phyloP scores from a whole-genome alignment of 2,888 invertebrate species.

The Pollenia griseotomentosa region DNA sequence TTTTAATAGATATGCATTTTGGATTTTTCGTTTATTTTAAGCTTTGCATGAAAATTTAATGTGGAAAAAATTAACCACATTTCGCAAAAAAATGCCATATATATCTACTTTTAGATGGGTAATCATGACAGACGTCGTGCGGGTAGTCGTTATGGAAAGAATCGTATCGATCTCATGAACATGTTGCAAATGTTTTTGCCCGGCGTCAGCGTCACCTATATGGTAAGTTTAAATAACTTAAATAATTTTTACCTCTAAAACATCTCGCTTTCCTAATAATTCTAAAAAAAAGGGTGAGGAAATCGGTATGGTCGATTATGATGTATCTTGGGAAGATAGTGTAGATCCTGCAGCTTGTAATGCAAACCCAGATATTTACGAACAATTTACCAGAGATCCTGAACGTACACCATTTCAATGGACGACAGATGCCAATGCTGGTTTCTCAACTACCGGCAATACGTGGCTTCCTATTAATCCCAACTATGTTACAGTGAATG shows the following conservation, averaged over 20 bases:
- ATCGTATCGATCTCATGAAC: slow-evolving; percentile 91
- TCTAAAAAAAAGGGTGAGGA: slow-evolving; percentile 83
- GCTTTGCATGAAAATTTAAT: too few species aligned
- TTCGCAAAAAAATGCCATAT: too few species aligned
- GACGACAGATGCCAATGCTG: slow-evolving; percentile 84
- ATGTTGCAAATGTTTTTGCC: slow-evolving; percentile 89
- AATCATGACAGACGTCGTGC: slow-evolving; percentile 89
- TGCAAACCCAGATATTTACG: slow-evolving; percentile 85
- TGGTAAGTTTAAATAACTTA: slow-evolving; percentile 81
- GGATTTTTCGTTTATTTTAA: too few species aligned
- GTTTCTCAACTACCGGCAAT: slow-evolving; percentile 80
- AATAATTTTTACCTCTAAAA: background rate
- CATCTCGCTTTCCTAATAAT: background rate
- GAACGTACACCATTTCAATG: slow-evolving; percentile 88
- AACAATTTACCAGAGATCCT: slow-evolving; percentile 87
- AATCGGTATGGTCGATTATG: slow-evolving; percentile 83
- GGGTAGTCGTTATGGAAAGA: slow-evolving; percentile 87
- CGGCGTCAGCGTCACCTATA: slow-evolving; percentile 87
- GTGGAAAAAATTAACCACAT: too few species aligned
- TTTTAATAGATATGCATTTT: too few species aligned
- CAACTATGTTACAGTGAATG: slow-evolving; percentile 87
- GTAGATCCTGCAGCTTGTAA: slow-evolving; percentile 86
- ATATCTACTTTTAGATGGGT: slow-evolving; percentile 85
- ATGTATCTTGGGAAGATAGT: slow-evolving; percentile 86
- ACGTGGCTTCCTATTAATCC: slow-evolving; percentile 85